These are phyloP conservation scores for Conops quadrifasciatus DNA, from an alignment of 2,888 invertebrate genomes.

Conservation along the genomic window DNA sequence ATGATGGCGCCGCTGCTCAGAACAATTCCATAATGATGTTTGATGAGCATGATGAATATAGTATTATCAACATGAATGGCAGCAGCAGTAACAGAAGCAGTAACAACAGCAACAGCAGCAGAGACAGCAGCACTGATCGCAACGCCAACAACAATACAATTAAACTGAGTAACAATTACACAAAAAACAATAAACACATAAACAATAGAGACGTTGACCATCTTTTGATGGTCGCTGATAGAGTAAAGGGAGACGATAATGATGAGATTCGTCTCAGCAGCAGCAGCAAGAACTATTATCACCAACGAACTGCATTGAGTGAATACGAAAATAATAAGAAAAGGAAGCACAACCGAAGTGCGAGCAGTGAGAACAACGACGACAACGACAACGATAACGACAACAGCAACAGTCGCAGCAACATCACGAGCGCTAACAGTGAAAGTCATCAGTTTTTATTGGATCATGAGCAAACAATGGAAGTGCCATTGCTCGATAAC, in stretches of 20 bases:
- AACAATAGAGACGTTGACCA: no score
- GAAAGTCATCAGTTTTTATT: not conserved
- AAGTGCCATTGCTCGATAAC: conserved; percentile 51
- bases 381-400: not conserved
- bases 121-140: not conserved
- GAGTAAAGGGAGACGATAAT: not conserved
- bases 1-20: not conserved
- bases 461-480: conserved; percentile 53
- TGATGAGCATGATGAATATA: not conserved
- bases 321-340: no score
- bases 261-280: no score
- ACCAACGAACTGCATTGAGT: no score
- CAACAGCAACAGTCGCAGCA: conserved; percentile 3
- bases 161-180: no score
- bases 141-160: not conserved
- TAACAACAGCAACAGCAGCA: not conserved
- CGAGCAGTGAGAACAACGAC: not conserved
- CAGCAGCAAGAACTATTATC: not conserved
- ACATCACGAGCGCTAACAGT: not conserved
- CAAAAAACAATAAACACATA: no score
- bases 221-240: not conserved
- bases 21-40: not conserved
- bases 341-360: no score
- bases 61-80: not conserved
- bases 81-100: not conserved